Evolutionary conservation across 1,140 invertebrate species (phyloP).

Genomic region (Bombus haemorrhoidalis): DNA sequence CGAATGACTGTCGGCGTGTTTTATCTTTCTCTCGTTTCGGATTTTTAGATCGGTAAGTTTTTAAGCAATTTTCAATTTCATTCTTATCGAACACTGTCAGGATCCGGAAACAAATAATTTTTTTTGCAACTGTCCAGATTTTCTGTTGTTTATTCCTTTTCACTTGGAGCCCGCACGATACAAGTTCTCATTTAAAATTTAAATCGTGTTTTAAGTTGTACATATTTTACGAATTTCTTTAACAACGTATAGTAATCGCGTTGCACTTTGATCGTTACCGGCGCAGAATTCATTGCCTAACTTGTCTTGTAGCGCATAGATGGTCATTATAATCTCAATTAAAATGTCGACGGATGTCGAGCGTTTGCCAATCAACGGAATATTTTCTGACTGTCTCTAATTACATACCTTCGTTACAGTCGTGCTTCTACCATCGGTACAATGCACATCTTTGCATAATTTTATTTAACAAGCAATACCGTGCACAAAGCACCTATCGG

Average conservation of each 20-base stretch:
- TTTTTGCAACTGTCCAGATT: neutral
- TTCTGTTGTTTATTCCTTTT: neutral
- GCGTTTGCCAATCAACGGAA: constrained; percentile 50
- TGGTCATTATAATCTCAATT: constrained; percentile 55
- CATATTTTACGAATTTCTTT: neutral
- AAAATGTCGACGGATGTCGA: constrained; percentile 50
- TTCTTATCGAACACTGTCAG: neutral
- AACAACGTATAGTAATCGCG: neutral
- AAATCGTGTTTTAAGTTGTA: neutral
- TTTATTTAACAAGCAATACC: constrained; percentile 40
- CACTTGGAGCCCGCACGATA: neutral
- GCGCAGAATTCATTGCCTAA: constrained; percentile 12
- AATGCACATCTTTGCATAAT: constrained; percentile 49
- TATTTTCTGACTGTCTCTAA: constrained; percentile 44
- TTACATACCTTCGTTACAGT: constrained; percentile 45
- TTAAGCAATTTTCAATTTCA: neutral
- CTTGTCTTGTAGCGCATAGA: constrained; percentile 10
- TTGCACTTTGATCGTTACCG: neutral
- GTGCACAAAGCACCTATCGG: neutral
- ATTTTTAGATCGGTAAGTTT: neutral
- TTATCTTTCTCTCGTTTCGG: neutral
- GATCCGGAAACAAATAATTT: too few species aligned
- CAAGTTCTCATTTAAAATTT: neutral
- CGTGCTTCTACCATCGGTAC: neutral
- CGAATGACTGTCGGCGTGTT: too few species aligned